phyloP scores from a whole-genome alignment of 1,140 invertebrate species.

The Vanessa tameamea region DNA sequence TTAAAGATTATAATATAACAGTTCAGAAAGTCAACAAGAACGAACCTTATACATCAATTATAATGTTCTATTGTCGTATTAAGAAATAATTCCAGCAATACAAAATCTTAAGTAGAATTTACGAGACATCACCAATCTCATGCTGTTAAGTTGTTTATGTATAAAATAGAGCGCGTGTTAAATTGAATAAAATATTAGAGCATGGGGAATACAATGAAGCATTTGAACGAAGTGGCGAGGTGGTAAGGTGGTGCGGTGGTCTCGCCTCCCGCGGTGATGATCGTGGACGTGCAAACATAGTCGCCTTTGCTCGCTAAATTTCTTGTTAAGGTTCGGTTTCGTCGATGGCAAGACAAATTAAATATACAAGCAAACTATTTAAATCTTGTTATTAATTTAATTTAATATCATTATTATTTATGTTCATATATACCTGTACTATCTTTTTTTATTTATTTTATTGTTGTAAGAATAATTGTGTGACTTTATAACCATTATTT shows the following conservation, averaged over 20 bases:
- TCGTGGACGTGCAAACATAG: conserved; percentile 70
- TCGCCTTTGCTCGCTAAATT: conserved; percentile 60
- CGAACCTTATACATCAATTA: conserved; percentile 7
- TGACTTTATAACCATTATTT: background rate
- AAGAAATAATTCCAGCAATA: conserved; percentile 29
- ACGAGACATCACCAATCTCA: conserved; percentile 43
- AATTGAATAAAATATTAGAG: conserved; percentile 49
- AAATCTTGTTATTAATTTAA: background rate
- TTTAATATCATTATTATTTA: background rate
- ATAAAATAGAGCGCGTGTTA: conserved; percentile 43
- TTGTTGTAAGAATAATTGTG: too few species aligned
- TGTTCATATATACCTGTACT: background rate
- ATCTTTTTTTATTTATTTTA: background rate
- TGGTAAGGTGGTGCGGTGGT: conserved; percentile 46
- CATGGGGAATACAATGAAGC: conserved; percentile 44
- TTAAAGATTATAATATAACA: background rate
- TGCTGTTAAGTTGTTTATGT: conserved; percentile 53
- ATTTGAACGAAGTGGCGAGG: conserved; percentile 21
- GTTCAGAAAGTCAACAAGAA: conserved; percentile 1
- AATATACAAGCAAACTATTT: too few species aligned
- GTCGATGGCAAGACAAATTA: background rate
- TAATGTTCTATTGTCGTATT: background rate
- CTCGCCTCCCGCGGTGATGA: conserved; percentile 60
- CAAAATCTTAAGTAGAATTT: conserved; percentile 36
- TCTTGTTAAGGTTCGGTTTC: conserved; percentile 51